Evolutionary conservation across 2,888 invertebrate species (phyloP), one percentile per base, ranked within the genome.

Genomic region (Amphipyra berbera): DNA sequence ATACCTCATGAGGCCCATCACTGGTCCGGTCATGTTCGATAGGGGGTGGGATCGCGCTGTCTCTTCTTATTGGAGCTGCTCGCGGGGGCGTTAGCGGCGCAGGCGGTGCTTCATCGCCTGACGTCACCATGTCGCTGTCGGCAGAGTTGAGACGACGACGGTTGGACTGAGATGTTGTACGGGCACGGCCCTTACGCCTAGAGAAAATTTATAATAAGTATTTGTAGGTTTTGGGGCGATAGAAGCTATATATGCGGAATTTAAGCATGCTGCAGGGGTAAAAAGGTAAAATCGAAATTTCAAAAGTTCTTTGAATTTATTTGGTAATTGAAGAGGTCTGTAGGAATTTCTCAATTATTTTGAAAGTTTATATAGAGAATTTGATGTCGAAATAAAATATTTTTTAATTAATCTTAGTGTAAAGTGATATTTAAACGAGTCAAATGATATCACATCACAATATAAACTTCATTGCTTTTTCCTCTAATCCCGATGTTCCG

Each of bases 131-230:
- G 79, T 97, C 97, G 0, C 97, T 97, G 84, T 97, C 97, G 0
- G 97, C 97, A 0, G 97, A 97, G 87, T 97, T 97, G 27, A 97
- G 89, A 10, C 97, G 95, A 33, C 97, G 96, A 53, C 97, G 95
- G 64, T 95, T 91, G 21, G 95, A 95, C 37, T 96, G 95, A 33
- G 96, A 96, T 1, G 96, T 95, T 0, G 96, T 96, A 35, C 97
- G 93, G 0, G 96, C 96, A 8, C 97, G 94, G 0, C 97, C 96
- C 85, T 96, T 96, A 61, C 97, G 95, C 75, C 96, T 95, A 75
- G n/a, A 61, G 61, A 64, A n/a, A 57, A 27, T 37, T 27, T 3
- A 15, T 6, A n/a, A 12, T 59, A 12, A 53, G 6, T 50, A 44
- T 70, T 53, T 33, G 2, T 13, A 48, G 0, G 35, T 14, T 6